Base-by-base conservation (phyloP, 2,113 vertebrate species). In the Mugil cephalus region DNA sequence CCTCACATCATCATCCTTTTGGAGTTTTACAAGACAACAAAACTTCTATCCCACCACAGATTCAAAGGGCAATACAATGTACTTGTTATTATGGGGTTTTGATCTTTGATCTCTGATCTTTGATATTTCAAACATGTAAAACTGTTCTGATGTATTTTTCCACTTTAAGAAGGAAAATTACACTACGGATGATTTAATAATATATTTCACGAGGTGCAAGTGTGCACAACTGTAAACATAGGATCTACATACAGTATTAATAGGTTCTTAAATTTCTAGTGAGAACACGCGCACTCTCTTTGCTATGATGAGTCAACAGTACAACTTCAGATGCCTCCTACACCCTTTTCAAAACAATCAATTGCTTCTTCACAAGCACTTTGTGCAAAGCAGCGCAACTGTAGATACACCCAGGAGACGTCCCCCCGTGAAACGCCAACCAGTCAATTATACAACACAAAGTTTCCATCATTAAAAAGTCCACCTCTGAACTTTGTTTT, bases 271-370 rank as follows among this genome's bases (percentile, higher is more conserved):
- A 47, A 79, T 12, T 67, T 45, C 35, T 34, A 47, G 53, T 61
- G 2, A 62, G 10, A 66, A 59, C 18, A 69, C 9, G 19, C 15
- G 19, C 38, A 56, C 34, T 9, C 14, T 11, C 21, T n/a, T 11
- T 35, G 13, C 61, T 54, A 38, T 62, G 79, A 34, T 63, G 72
- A 66, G 61, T 67, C 75, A 65, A 48, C 5, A 39, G 17, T 48
- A 54, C 21, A 52, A 54, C 56, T 76, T 82, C 34, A 54, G 45
- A 78, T 53, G 38, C 79, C 71, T 79, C 58, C 78, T 53, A 63
- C 75, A 60, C 17, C 34, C 50, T 80, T 86, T 73, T 72, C n/a
- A 72, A 68, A 83, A 74, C 55, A 84, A 87, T 87, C 79, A 74
- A 80, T 84, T 76, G 63, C 55, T 85, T 19, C 78, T 67, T 68